Conservation (phyloP, 2,888 invertebrate genomes). For the Dryocosmus kuriphilus region DNA sequence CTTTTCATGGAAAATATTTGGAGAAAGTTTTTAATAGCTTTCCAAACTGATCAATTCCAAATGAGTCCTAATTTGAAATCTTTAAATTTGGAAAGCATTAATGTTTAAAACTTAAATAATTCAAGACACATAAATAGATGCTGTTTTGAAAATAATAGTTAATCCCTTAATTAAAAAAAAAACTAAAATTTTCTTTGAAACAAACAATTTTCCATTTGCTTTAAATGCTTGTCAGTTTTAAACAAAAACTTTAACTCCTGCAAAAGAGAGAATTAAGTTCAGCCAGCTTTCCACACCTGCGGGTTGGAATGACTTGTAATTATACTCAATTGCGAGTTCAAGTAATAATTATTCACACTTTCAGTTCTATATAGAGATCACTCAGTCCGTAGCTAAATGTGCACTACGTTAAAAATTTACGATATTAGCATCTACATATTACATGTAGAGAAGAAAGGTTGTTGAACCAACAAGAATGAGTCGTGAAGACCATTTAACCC, state of each 20-base stretch:
- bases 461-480: constrained; percentile 39
- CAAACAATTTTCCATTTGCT: not conserved
- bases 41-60: too few species aligned
- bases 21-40: too few species aligned
- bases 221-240: not conserved
- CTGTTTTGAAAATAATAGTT: too few species aligned
- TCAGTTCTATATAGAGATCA: constrained; percentile 37
- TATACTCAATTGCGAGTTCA: constrained; percentile 39
- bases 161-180: too few species aligned
- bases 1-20: too few species aligned
- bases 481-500: constrained; percentile 33
- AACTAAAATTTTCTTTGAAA: too few species aligned
- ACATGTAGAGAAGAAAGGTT: constrained; percentile 39
- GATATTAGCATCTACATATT: constrained; percentile 35
- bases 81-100: too few species aligned
- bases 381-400: constrained; percentile 26
- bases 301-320: constrained; percentile 23
- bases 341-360: constrained; percentile 33
- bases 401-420: constrained; percentile 34
- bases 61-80: too few species aligned
- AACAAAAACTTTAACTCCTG: not conserved
- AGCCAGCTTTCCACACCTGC: constrained; percentile 24
- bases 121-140: too few species aligned
- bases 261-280: constrained; percentile 1
- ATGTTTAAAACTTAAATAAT: too few species aligned